Conservation (phyloP, 2,888 invertebrate genomes). For the Notocelia uddmanniana region DNA sequence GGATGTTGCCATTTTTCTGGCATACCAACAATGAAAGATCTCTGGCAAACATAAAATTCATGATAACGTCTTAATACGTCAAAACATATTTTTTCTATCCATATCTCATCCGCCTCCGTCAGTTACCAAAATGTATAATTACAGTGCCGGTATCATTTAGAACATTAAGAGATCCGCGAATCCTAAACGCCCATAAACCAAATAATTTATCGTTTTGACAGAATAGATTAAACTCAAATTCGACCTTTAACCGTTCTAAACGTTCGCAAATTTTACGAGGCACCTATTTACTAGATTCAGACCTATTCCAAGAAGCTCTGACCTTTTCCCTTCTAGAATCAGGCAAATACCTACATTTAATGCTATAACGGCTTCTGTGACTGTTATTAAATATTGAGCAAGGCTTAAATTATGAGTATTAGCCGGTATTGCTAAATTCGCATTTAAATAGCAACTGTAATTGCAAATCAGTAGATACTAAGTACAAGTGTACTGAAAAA, state of each 20-base stretch:
- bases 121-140: slow-evolving; percentile 35
- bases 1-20: not conserved
- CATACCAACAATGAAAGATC: not conserved
- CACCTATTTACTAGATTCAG: slow-evolving; percentile 29
- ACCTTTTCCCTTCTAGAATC: slow-evolving; percentile 37
- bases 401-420: slow-evolving; percentile 14
- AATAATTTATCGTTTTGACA: slow-evolving; percentile 41
- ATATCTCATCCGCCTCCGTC: slow-evolving; percentile 20
- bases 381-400: slow-evolving; percentile 33
- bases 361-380: slow-evolving; percentile 27
- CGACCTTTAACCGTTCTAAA: slow-evolving; percentile 29
- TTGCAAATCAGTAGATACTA: slow-evolving; percentile 7
- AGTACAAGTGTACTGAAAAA: no score
- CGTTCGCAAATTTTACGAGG: slow-evolving; percentile 12
- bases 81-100: slow-evolving; percentile 32
- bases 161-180: slow-evolving; percentile 39
- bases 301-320: slow-evolving; percentile 40
- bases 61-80: slow-evolving; percentile 34
- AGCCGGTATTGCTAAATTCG: slow-evolving; percentile 12
- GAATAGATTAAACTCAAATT: slow-evolving; percentile 17
- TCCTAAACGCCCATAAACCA: slow-evolving; percentile 30
- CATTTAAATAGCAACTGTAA: slow-evolving; percentile 17
- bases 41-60: not conserved
- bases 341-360: slow-evolving; percentile 34
- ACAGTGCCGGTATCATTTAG: slow-evolving; percentile 25